These are phyloP conservation scores for Epistrophella euchroma DNA, from an alignment of 2,888 invertebrate species.

Conservation along the genomic window DNA sequence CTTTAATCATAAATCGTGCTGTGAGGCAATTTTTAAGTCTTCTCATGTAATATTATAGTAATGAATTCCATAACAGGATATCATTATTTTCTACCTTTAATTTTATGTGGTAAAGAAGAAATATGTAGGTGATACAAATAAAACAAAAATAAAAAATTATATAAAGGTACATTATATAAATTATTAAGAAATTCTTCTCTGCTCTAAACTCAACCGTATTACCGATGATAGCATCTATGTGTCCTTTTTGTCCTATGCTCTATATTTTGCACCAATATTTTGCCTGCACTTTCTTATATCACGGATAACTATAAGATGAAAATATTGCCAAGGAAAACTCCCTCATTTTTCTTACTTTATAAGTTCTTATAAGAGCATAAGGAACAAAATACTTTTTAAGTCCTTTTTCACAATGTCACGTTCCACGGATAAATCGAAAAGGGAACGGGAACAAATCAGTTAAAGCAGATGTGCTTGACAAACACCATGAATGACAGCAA, in stretches of 20 bases:
- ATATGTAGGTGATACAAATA: neutral
- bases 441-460: slow-evolving; percentile 70
- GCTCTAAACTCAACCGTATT: neutral
- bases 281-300: slow-evolving; percentile 24
- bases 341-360: slow-evolving; percentile 65
- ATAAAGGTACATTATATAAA: neutral
- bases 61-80: slow-evolving; percentile 5
- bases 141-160: neutral
- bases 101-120: neutral
- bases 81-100: slow-evolving; percentile 16
- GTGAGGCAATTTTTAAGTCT: neutral
- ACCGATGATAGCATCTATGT: slow-evolving; percentile 14
- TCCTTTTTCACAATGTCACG: slow-evolving; percentile 72
- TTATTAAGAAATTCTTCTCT: slow-evolving; percentile 6
- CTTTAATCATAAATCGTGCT: neutral
- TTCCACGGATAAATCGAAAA: slow-evolving; percentile 67
- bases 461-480: slow-evolving; percentile 74
- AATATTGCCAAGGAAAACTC: slow-evolving; percentile 63
- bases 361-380: slow-evolving; percentile 67
- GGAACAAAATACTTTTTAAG: slow-evolving; percentile 72
- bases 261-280: slow-evolving; percentile 22
- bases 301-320: slow-evolving; percentile 55
- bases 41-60: neutral
- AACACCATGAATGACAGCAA: slow-evolving; percentile 71
- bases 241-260: slow-evolving; percentile 2